Evolutionary conservation across 2,113 vertebrate species (phyloP).

Genomic region (Polypterus senegalus): DNA sequence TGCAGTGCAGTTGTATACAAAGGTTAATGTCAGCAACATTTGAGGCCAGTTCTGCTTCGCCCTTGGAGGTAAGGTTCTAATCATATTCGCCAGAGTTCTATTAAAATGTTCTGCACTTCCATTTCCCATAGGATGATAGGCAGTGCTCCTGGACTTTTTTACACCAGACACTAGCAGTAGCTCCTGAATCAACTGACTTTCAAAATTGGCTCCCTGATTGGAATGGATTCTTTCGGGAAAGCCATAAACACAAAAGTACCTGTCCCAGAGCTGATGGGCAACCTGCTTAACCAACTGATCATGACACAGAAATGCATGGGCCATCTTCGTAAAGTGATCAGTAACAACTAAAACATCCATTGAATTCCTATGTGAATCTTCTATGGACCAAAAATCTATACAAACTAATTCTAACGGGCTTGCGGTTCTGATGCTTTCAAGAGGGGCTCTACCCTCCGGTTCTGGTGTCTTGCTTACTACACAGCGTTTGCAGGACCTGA

Average conservation of each 20-base stretch:
- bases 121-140: conserved; percentile 14
- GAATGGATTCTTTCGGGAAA: conserved; percentile 8
- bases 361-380: no score
- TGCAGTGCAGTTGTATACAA: conserved; percentile 10
- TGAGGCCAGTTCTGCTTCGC: conserved; percentile 12
- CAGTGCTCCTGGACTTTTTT: conserved; percentile 9
- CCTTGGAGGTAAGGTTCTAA: conserved; percentile 7
- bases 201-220: conserved; percentile 7
- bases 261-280: conserved; percentile 2
- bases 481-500: no score
- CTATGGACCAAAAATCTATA: no score
- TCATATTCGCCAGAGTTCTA: conserved; percentile 8
- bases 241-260: conserved; percentile 1
- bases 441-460: no score
- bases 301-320: no score
- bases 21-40: conserved; percentile 8
- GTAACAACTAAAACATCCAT: no score
- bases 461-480: no score
- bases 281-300: conserved; percentile 12
- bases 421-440: no score
- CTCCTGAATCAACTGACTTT: conserved; percentile 9
- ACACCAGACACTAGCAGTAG: conserved; percentile 7
- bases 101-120: conserved; percentile 7
- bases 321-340: no score
- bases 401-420: no score